Evolutionary conservation across 2,113 vertebrate species (phyloP).

Genomic region (Dolichallabes microphthalmus): DNA sequence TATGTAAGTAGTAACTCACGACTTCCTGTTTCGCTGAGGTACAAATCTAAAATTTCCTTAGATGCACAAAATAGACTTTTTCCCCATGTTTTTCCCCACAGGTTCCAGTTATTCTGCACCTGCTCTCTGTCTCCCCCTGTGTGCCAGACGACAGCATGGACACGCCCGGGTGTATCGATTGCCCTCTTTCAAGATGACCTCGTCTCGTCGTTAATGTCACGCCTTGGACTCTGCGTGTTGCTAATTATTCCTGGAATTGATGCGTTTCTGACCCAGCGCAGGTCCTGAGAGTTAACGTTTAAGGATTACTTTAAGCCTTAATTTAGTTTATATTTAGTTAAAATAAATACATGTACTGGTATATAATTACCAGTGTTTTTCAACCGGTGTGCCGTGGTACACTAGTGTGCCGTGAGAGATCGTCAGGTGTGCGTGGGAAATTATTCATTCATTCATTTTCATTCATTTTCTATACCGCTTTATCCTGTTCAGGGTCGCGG

Average conservation of each 20-base stretch:
- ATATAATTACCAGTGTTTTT: too few relatives aligned
- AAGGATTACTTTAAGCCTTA: neutral
- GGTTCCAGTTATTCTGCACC: neutral
- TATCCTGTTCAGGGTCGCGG: too few relatives aligned
- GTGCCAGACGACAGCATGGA: neutral
- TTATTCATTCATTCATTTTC: too few relatives aligned
- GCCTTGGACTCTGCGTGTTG: neutral
- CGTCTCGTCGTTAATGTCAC: neutral
- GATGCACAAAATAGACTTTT: neutral
- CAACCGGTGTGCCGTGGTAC: too few relatives aligned
- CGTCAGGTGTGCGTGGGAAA: too few relatives aligned
- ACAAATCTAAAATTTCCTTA: neutral
- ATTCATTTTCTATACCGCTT: too few relatives aligned
- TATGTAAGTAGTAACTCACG: neutral
- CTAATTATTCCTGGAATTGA: neutral
- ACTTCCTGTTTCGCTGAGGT: too few relatives aligned
- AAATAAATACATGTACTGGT: neutral
- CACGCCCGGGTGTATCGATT: neutral
- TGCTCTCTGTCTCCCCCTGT: slow-evolving; percentile 5
- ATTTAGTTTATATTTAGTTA: neutral
- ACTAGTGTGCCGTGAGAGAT: too few relatives aligned
- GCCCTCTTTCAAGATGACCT: neutral
- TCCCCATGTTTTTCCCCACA: neutral
- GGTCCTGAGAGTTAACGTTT: neutral
- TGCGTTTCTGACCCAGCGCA: neutral